Base-by-base conservation (phyloP, 2,797 vertebrate species). In the Sebastes aleutianus region DNA sequence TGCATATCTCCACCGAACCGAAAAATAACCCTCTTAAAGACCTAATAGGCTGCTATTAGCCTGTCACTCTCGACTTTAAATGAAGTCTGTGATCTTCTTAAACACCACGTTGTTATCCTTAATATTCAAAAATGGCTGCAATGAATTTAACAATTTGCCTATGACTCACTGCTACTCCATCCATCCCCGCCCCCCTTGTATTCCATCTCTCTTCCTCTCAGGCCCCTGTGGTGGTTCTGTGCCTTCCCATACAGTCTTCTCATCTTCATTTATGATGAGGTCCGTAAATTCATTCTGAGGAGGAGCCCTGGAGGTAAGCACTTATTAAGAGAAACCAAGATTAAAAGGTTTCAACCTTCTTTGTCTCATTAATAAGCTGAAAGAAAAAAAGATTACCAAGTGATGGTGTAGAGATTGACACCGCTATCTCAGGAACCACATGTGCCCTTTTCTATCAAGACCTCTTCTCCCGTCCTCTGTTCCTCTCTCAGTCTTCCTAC, bases 201-300 rank as follows among this genome's bases (percentile, higher is more conserved):
- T 57, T 66, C 68, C 68, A 27, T 43, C 4, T 9, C 68, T 73
- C 36, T 84, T 69, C 67, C 65, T 90, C 76, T 69, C 83, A 98
- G 97, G 94, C 91, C 96, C 80, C 89, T 93, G 85, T 99, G 97
- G 97, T 99, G 97, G 97, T 98, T 98, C 94, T 99, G 97, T 87
- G 97, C 97, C 90, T 93, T 99, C 87, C 97, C 97, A 1, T 99
- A 98, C 95, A 98, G 97, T 84, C 94, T 98, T 57, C 96, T 99
- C 89, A 99, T 99, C 94, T 98, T 99, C 86, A 74, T 98, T 90
- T 98, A 98, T 8, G 97, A 99, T 32, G 97, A 99, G 86, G 92
- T 98, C 87, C 96, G 97, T 82, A 98, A 98, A 91, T 95, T 96
- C 54, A 99, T 99, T 89, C 93, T 97, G 87, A 95, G 97, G 91